A percentile compares a stretch with the other conserved stretches of the same genome.
These are phyloP conservation scores for Paramormyrops hopkinsi DNA, from an alignment of 2,797 vertebrate species.

Conservation along the genomic window DNA sequence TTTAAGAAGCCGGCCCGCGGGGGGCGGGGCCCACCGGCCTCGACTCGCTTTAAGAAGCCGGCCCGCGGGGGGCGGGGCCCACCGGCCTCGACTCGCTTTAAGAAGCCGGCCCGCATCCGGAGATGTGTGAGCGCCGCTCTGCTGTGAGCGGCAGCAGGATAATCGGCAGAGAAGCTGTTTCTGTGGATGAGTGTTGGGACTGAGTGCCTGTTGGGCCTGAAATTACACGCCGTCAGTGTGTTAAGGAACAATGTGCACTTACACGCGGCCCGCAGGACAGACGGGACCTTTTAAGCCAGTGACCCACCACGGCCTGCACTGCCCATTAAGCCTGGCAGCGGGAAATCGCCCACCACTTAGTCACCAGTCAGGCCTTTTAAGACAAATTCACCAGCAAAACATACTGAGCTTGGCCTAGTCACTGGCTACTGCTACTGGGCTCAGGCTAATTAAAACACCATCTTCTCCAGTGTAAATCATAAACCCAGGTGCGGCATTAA, in stretches of 20 bases:
- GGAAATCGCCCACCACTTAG: not conserved
- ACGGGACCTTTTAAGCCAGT: not conserved
- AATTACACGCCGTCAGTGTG: not conserved
- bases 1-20: too few relatives aligned
- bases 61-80: not conserved
- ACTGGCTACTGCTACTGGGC: not conserved
- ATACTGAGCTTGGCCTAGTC: not conserved
- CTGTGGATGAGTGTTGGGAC: not conserved
- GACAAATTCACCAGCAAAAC: not conserved
- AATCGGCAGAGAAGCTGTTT: not conserved
- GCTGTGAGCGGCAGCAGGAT: not conserved
- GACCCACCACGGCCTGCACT: not conserved
- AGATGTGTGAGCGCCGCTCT: not conserved
- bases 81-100: not conserved
- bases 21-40: too few relatives aligned
- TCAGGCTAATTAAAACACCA: not conserved
- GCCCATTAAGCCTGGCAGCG: not conserved
- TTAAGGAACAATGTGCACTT: not conserved
- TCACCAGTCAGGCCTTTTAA: not conserved
- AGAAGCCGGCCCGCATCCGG: not conserved
- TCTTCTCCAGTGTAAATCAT: not conserved
- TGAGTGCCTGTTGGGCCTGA: not conserved
- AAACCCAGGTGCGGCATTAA: not conserved
- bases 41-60: too few relatives aligned
- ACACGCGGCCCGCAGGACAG: not conserved